Percentiles rank a stretch among this genome's conserved stretches.
phyloP scores from a whole-genome alignment of 2,797 vertebrate species.

The Clarias platycephalus region DNA sequence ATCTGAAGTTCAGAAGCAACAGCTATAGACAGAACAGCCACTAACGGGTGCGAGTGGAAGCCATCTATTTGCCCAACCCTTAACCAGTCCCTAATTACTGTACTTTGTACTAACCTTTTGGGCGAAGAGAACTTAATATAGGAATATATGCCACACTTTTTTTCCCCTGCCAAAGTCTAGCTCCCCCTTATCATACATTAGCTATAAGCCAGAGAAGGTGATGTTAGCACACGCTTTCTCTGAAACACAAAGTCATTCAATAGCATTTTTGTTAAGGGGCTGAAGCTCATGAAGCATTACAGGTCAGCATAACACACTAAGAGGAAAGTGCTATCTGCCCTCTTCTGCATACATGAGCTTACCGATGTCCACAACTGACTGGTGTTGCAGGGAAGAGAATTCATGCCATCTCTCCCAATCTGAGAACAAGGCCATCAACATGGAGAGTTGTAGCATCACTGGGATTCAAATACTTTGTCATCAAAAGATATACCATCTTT shows the following conservation, averaged over 20 bases:
- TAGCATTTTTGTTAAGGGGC: neutral
- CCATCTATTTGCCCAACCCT: constrained; percentile 25
- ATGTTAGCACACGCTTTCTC: neutral
- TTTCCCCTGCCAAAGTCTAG: neutral
- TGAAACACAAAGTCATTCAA: neutral
- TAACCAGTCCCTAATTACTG: constrained; percentile 17
- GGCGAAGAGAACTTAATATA: neutral
- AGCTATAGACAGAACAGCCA: constrained; percentile 24
- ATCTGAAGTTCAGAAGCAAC: constrained; percentile 20
- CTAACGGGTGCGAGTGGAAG: constrained; percentile 10
- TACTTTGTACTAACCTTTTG: neutral
- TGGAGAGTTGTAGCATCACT: neutral
- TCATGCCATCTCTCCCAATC: neutral
- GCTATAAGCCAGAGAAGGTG: neutral
- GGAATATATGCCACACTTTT: too few species aligned
- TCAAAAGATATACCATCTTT: too few species aligned
- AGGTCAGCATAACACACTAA: neutral
- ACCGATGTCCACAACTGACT: neutral
- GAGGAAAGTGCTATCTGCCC: neutral
- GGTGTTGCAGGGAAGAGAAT: neutral
- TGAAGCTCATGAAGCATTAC: neutral
- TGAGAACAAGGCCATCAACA: neutral
- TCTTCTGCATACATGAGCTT: neutral
- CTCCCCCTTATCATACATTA: neutral
- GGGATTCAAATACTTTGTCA: neutral